Percentiles rank a stretch among this genome's conserved stretches.
Evolutionary conservation across 1,140 invertebrate genomes (phyloP).

Genomic region (Sesamia nonagrioides): DNA sequence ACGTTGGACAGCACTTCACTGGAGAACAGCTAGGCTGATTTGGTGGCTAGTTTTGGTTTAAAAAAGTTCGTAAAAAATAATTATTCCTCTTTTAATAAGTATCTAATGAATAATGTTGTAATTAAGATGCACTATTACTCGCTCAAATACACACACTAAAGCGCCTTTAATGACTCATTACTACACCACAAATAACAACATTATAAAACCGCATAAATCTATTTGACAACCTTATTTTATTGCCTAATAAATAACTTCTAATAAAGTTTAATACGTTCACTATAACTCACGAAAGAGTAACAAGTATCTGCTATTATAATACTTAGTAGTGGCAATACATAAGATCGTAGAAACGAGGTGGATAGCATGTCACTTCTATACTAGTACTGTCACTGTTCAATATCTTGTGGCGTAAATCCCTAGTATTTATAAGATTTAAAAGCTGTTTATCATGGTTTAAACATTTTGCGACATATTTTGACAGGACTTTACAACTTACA

Average conservation of each 20-base stretch:
- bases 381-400: not conserved
- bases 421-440: not conserved
- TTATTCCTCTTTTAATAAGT: too few species aligned
- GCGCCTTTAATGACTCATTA: not conserved
- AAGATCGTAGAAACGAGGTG: not conserved
- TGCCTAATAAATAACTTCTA: conserved; percentile 23
- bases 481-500: conserved; percentile 10
- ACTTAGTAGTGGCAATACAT: conserved; percentile 4
- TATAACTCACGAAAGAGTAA: not conserved
- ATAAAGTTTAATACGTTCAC: conserved; percentile 3
- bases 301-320: not conserved
- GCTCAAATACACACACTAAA: not conserved
- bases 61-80: too few species aligned
- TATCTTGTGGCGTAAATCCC: conserved; percentile 1
- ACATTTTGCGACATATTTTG: conserved; percentile 12
- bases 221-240: conserved; percentile 38
- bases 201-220: conserved; percentile 31
- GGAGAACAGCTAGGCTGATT: too few species aligned
- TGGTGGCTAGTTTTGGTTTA: too few species aligned
- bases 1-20: too few species aligned
- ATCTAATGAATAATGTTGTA: not conserved
- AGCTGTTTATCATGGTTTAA: conserved; percentile 20
- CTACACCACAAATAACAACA: conserved; percentile 12
- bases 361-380: not conserved
- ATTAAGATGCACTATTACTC: not conserved